Base-by-base conservation (phyloP, 1,140 invertebrate genomes). In the Diabrotica virgifera region DNA sequence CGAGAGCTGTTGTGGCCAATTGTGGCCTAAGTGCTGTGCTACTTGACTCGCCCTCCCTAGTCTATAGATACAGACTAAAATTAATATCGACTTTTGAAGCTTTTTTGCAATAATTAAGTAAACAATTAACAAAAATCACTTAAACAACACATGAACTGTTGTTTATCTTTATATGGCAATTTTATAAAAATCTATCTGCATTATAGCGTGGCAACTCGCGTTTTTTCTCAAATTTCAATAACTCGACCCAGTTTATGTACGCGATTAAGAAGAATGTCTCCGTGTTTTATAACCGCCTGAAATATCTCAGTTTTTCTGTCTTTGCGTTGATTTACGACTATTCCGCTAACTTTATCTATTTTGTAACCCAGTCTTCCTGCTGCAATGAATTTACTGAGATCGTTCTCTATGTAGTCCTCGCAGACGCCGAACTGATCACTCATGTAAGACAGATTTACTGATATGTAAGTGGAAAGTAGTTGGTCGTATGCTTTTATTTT, bases 231-330 rank as follows among this genome's bases (percentile, higher is more conserved):
- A 84, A 97, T 96, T 82, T 98, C 97, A 79, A 99, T 98, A 70
- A 99, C 95, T 75, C 96, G 88, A 72, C 95, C 96, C 36, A 99
- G 83, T 82, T 99, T 99, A 81, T 99, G 97, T 72, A 99, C 92
- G 76, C 96, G 85, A 79, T 99, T 99, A 38, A 99, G 86, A 5
- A 99, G 84, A 62, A 98, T 85, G 81, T 99, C 97, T 5, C 97
- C 97, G 80, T 98, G 94, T 76, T 97, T 97, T 63, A 98, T 95
- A 70, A 94, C 95, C 7, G 93, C 89, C 82, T 99, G 96, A 81
- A 98, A 99, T 54, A 88, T 83, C 61, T 83, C 80, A 80, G 96
- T 92, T 81, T 95, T 94, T 74, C 86, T 89, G 80, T 97, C 88
- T 52, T 93, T 87, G 72, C 94, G 82, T 82, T 91, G 96, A 36